Evolutionary conservation across 1,140 invertebrate genomes (phyloP).

Genomic region (Drosophila melanica): DNA sequence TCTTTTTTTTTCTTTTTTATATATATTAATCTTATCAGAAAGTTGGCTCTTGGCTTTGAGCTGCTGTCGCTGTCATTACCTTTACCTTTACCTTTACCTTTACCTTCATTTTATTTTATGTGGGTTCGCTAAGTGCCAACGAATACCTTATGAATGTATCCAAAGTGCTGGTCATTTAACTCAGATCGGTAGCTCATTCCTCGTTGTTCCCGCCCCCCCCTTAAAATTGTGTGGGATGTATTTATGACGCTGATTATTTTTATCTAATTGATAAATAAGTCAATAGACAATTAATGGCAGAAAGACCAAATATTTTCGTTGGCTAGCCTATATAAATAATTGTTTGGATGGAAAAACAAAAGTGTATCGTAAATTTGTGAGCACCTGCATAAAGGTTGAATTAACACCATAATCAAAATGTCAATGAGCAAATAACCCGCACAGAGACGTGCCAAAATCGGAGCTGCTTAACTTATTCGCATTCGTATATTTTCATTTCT

Average conservation of each 20-base stretch:
- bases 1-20: neutral
- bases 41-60: constrained; percentile 52
- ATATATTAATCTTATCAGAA: constrained; percentile 55
- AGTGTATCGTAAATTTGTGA: constrained; percentile 16
- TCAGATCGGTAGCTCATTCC: constrained; percentile 16
- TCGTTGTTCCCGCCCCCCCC: neutral
- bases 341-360: constrained; percentile 56
- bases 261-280: constrained; percentile 74
- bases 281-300: constrained; percentile 64
- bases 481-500: constrained; percentile 25
- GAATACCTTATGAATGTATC: constrained; percentile 27
- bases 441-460: constrained; percentile 60
- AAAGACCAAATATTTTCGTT: constrained; percentile 24
- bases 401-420: constrained; percentile 78
- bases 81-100: constrained; percentile 18
- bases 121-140: constrained; percentile 7
- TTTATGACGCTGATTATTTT: constrained; percentile 74
- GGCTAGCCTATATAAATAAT: constrained; percentile 34
- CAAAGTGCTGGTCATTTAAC: constrained; percentile 35
- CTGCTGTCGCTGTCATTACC: constrained; percentile 22
- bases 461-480: constrained; percentile 56
- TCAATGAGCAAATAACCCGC: constrained; percentile 75
- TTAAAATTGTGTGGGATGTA: constrained; percentile 37
- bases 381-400: constrained; percentile 53
- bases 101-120: constrained; percentile 26